Evolutionary conservation across 1,140 invertebrate species (phyloP).

Genomic region (Bombus confusus): DNA sequence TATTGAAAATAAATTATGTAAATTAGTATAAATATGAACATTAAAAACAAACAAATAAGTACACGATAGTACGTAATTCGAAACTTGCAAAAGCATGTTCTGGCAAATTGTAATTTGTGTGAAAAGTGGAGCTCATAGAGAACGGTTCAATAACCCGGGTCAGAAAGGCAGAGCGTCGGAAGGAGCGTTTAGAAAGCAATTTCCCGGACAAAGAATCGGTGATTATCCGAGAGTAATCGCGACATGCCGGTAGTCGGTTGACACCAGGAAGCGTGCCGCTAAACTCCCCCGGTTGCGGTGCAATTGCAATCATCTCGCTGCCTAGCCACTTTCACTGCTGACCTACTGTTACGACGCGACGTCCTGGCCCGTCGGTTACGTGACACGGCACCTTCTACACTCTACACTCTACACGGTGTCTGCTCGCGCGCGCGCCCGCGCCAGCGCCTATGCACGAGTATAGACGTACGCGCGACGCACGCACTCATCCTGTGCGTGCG

Average conservation of each 20-base stretch:
- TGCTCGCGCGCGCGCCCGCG: background rate
- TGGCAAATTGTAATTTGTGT: too few relatives aligned
- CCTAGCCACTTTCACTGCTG: slow-evolving; percentile 76
- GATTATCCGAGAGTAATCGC: slow-evolving; percentile 43
- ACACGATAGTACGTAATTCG: too few relatives aligned
- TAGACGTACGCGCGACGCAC: background rate
- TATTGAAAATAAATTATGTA: too few relatives aligned
- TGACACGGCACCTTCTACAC: slow-evolving; percentile 54
- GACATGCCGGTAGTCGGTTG: slow-evolving; percentile 41
- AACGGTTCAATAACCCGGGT: background rate
- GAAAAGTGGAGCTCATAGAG: background rate
- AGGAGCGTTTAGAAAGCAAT: slow-evolving; percentile 39
- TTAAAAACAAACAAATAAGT: too few relatives aligned
- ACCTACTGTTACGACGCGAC: slow-evolving; percentile 73
- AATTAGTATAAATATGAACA: too few relatives aligned
- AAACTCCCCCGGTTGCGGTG: slow-evolving; percentile 57
- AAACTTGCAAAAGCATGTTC: too few relatives aligned
- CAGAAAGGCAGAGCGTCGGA: background rate
- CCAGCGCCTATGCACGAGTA: background rate
- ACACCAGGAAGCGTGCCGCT: slow-evolving; percentile 65
- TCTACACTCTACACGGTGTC: background rate
- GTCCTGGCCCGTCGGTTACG: slow-evolving; percentile 66
- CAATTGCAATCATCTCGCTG: slow-evolving; percentile 72
- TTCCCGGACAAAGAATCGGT: slow-evolving; percentile 43
- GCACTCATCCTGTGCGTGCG: slow-evolving; percentile 14